Percentiles rank a stretch among this genome's conserved stretches.
These are phyloP conservation scores for Sebastiscus albofasciatus DNA, from an alignment of 2,797 vertebrate species.

Conservation along the genomic window DNA sequence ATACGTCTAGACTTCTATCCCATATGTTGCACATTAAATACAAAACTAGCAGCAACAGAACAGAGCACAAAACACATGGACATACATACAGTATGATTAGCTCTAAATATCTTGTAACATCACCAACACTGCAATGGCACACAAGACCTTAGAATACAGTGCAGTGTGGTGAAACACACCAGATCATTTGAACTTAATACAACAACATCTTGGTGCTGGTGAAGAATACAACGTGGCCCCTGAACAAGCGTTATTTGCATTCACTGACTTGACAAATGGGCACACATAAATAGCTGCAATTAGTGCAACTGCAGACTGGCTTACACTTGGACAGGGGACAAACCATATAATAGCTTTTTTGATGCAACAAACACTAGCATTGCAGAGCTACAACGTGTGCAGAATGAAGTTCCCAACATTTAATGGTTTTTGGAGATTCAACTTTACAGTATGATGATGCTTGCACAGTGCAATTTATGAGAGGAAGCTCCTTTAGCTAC, in stretches of 20 bases:
- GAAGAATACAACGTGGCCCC: slow-evolving; percentile 46
- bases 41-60: slow-evolving; percentile 71
- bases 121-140: slow-evolving; percentile 60
- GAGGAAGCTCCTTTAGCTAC: slow-evolving; percentile 53
- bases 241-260: slow-evolving; percentile 50
- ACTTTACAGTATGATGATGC: slow-evolving; percentile 23
- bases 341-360: slow-evolving; percentile 48
- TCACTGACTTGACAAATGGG: slow-evolving; percentile 49
- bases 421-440: slow-evolving; percentile 19
- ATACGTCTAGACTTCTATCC: slow-evolving; percentile 58
- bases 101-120: slow-evolving; percentile 44
- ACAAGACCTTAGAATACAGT: slow-evolving; percentile 42
- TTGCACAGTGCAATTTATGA: slow-evolving; percentile 51
- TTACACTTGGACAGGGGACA: slow-evolving; percentile 44
- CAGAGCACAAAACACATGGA: slow-evolving; percentile 55
- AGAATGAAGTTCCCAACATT: slow-evolving; percentile 41
- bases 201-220: slow-evolving; percentile 56
- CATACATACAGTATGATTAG: slow-evolving; percentile 35
- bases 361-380: slow-evolving; percentile 47
- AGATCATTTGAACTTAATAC: slow-evolving; percentile 43
- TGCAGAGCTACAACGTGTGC: slow-evolving; percentile 46
- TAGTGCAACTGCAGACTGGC: slow-evolving; percentile 46
- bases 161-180: slow-evolving; percentile 50
- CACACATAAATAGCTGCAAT: slow-evolving; percentile 45
- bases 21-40: slow-evolving; percentile 70